Percentiles rank a stretch among this genome's conserved stretches.
phyloP scores from a whole-genome alignment of 2,113 vertebrate species.

The Aviceda subcristata region DNA sequence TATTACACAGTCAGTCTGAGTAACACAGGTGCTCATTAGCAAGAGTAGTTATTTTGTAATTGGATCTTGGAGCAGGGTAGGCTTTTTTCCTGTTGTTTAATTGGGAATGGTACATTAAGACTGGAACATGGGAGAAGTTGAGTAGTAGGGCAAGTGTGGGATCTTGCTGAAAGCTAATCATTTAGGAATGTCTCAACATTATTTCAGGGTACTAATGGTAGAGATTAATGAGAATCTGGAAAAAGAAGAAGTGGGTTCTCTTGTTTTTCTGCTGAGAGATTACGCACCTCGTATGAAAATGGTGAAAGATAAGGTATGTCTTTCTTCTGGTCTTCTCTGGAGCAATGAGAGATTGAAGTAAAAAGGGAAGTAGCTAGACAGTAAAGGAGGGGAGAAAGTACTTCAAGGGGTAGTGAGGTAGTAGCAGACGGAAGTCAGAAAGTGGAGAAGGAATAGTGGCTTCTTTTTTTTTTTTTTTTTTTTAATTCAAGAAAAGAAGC shows the following conservation, averaged over 20 bases:
- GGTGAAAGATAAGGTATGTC: constrained; percentile 78
- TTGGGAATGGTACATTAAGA: neutral
- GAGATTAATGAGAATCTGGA: constrained; percentile 83
- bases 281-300: constrained; percentile 68
- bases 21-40: neutral
- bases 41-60: neutral
- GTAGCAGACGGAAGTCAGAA: neutral
- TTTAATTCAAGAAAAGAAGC: neutral
- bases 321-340: neutral
- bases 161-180: neutral
- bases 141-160: neutral
- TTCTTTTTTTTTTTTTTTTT: neutral
- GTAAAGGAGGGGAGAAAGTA: neutral
- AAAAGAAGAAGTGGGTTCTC: constrained; percentile 75
- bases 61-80: neutral
- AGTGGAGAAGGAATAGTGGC: neutral
- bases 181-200: neutral
- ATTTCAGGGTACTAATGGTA: constrained; percentile 83
- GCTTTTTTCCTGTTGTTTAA: neutral
- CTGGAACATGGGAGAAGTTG: neutral
- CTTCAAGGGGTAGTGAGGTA: neutral
- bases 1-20: neutral
- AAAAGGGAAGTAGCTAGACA: neutral
- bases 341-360: neutral
- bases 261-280: constrained; percentile 81